These are phyloP conservation scores for Chloroceryle inda DNA, from an alignment of 2,797 vertebrate genomes.

Conservation along the genomic window DNA sequence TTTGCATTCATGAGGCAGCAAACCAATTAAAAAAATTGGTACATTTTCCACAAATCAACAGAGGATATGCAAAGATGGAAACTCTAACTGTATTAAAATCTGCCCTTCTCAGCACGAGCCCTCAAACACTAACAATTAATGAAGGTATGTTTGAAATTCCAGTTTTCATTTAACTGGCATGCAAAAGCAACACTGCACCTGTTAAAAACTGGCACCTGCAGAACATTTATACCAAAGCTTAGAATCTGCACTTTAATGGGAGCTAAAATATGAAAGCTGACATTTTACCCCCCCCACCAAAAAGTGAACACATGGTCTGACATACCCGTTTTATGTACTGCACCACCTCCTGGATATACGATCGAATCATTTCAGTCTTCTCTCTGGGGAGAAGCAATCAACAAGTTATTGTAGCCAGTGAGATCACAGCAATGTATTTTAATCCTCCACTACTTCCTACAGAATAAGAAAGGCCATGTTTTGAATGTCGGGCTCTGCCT, in stretches of 20 bases:
- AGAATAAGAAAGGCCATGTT: not conserved
- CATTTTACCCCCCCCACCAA: not conserved
- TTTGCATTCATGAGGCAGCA: not conserved
- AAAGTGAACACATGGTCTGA: not conserved
- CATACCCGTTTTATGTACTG: slow-evolving; percentile 96
- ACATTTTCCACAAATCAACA: not conserved
- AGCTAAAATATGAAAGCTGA: not conserved
- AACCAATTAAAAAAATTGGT: not conserved
- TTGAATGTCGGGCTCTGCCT: not conserved
- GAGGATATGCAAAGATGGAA: not conserved
- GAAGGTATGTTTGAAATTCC: not conserved
- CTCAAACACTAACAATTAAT: not conserved
- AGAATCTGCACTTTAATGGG: not conserved
- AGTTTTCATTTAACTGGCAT: not conserved
- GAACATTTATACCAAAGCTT: not conserved
- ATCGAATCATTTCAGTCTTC: slow-evolving; percentile 97
- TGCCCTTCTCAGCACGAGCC: not conserved
- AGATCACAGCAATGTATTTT: not conserved
- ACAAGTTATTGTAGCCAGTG: not conserved
- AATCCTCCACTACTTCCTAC: not conserved
- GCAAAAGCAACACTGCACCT: not conserved
- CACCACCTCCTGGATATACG: slow-evolving; percentile 96
- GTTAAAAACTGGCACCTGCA: not conserved
- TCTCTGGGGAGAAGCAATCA: slow-evolving; percentile 82
- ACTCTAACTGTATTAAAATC: not conserved